Evolutionary conservation across 1,140 invertebrate genomes (phyloP).

Genomic region (Bombus balteatus): DNA sequence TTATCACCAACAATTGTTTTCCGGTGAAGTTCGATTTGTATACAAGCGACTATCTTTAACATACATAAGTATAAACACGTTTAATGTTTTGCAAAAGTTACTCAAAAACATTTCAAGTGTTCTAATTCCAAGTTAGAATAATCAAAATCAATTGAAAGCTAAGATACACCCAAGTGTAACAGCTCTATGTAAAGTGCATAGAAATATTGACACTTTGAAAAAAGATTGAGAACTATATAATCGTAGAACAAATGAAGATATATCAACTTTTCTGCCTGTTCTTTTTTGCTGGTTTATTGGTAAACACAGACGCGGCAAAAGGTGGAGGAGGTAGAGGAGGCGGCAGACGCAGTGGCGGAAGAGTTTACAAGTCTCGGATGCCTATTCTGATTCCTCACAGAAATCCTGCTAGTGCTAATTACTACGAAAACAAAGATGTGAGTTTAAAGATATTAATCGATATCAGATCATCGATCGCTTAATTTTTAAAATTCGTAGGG

Average conservation of each 20-base stretch:
- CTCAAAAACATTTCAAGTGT: not conserved
- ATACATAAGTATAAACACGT: not conserved
- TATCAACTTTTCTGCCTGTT: constrained; percentile 70
- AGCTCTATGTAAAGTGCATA: not conserved
- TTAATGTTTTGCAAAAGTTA: not conserved
- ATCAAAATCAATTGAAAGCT: not conserved
- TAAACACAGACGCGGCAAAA: constrained; percentile 74
- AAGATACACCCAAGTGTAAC: not conserved
- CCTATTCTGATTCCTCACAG: constrained; percentile 86
- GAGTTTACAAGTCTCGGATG: constrained; percentile 83
- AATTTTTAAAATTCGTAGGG: constrained; percentile 84
- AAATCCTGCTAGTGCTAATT: constrained; percentile 86
- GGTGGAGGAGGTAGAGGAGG: constrained; percentile 77
- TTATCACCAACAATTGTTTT: not conserved
- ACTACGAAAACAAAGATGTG: constrained; percentile 90
- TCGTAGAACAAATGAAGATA: constrained; percentile 74
- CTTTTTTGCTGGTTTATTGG: constrained; percentile 70
- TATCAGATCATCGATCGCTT: not conserved
- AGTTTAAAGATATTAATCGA: constrained; percentile 68
- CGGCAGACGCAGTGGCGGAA: constrained; percentile 76
- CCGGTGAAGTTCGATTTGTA: constrained; percentile 9
- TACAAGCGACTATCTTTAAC: not conserved
- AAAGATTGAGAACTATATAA: not conserved
- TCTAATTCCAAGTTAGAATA: not conserved
- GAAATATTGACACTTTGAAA: not conserved